Evolutionary conservation across 2,113 vertebrate species (phyloP).

Genomic region (Epinephelus lanceolatus): DNA sequence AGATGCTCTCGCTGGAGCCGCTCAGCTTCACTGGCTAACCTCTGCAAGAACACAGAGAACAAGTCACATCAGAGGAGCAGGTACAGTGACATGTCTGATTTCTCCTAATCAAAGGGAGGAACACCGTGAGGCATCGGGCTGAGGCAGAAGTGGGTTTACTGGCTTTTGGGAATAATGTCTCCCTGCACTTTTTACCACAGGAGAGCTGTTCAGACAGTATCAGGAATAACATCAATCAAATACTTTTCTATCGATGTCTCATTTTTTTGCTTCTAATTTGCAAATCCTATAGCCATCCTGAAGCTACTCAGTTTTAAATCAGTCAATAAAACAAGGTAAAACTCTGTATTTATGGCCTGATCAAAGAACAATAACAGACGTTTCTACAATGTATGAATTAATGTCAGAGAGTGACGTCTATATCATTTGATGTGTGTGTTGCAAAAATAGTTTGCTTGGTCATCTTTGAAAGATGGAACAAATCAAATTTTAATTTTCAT

Average conservation of each 20-base stretch:
- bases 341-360: not conserved
- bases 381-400: not conserved
- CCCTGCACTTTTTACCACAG: not conserved
- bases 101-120: not conserved
- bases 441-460: not conserved
- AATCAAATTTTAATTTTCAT: not conserved
- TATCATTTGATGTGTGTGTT: not conserved
- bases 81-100: not conserved
- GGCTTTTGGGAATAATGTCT: not conserved
- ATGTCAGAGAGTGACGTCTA: not conserved
- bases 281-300: not conserved
- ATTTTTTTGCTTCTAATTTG: not conserved
- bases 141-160: not conserved
- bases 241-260: not conserved
- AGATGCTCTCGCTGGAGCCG: conserved; percentile 93
- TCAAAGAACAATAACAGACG: not conserved
- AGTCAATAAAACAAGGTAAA: not conserved
- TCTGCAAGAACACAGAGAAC: conserved; percentile 81
- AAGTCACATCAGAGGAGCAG: conserved; percentile 19
- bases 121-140: not conserved
- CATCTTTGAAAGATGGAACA: not conserved
- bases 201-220: not conserved
- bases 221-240: not conserved
- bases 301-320: too few species aligned
- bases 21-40: conserved; percentile 92